These are phyloP conservation scores for Eucriotettix oculatus DNA, from an alignment of 2,888 invertebrate genomes.

Conservation along the genomic window DNA sequence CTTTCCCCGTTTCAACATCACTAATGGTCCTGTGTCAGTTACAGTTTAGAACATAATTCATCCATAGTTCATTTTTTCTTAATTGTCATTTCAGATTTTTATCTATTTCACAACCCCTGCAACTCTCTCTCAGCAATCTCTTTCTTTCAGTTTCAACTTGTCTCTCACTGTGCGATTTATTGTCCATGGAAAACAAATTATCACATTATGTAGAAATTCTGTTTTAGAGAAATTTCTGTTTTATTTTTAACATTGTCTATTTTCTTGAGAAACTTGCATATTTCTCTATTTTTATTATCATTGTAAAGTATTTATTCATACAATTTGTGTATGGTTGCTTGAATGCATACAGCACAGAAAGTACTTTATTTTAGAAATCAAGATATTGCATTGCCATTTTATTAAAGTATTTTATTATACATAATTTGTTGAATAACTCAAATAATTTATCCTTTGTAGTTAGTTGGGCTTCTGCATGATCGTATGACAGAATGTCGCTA, in stretches of 20 bases:
- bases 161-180: too few species aligned
- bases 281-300: background rate
- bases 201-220: too few species aligned
- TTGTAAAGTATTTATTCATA: background rate
- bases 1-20: too few species aligned
- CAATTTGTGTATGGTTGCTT: too few species aligned
- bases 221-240: background rate
- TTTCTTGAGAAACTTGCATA: background rate
- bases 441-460: conserved; percentile 15
- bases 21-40: too few species aligned
- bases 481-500: conserved; percentile 89
- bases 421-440: conserved; percentile 3
- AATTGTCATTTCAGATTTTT: too few species aligned
- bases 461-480: conserved; percentile 59
- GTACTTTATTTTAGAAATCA: too few species aligned
- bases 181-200: too few species aligned
- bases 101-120: too few species aligned
- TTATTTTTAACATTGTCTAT: background rate
- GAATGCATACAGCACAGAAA: too few species aligned
- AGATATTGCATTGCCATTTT: conserved; percentile 15
- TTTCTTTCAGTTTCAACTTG: too few species aligned
- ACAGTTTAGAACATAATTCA: background rate
- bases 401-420: background rate
- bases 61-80: background rate
- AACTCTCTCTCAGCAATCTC: too few species aligned